Evolutionary conservation across 2,888 invertebrate species (phyloP).

Genomic region (Drosophila hamatofila): DNA sequence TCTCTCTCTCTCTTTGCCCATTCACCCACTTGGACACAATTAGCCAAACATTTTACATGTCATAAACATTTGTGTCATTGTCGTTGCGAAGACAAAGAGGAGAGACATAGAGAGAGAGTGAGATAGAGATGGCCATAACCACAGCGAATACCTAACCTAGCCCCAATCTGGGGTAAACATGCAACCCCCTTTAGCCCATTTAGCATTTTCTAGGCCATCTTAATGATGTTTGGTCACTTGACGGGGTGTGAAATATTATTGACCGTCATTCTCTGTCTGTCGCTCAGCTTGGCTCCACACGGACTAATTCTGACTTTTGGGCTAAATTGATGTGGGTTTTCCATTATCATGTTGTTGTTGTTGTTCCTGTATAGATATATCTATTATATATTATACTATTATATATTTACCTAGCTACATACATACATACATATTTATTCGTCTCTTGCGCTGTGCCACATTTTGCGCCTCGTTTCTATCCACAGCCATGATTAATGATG

Average conservation of each 20-base stretch:
- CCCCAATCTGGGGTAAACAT: constrained; percentile 4
- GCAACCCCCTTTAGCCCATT: constrained; percentile 1
- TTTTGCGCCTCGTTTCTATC: constrained; percentile 23
- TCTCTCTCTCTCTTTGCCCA: not conserved
- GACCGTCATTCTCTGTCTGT: constrained; percentile 37
- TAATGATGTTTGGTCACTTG: constrained; percentile 63
- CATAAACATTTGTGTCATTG: constrained; percentile 68
- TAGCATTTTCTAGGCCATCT: constrained; percentile 34
- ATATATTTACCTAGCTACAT: constrained; percentile 4
- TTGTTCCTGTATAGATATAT: too few species aligned
- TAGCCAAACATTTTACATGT: constrained; percentile 64
- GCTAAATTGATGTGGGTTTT: constrained; percentile 43
- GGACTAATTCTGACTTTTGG: constrained; percentile 32
- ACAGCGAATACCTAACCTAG: constrained; percentile 15
- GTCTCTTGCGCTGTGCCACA: constrained; percentile 22
- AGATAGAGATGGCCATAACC: not conserved
- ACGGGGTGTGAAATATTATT: constrained; percentile 61
- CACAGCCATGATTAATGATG: constrained; percentile 53
- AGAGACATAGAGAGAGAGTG: not conserved
- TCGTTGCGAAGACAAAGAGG: constrained; percentile 13
- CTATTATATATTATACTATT: too few species aligned
- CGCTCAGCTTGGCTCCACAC: not conserved
- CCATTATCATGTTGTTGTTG: constrained; percentile 2
- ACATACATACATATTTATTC: not conserved
- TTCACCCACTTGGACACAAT: constrained; percentile 50